Percentiles rank a stretch among this genome's conserved stretches.
Conservation (phyloP, 2,113 vertebrate genomes). For the Otis tarda region DNA sequence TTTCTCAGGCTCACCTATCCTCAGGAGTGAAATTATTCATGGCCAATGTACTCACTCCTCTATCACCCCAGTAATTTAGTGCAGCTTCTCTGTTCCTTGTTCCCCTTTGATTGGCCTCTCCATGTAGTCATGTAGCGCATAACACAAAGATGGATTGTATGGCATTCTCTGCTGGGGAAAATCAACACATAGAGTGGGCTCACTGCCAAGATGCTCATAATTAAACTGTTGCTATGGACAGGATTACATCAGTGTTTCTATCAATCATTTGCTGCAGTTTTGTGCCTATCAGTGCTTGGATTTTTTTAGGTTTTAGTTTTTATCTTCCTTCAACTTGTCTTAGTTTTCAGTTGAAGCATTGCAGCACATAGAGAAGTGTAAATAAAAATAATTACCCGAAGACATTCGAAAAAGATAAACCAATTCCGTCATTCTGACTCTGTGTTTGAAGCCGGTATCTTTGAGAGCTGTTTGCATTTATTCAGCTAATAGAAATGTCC, state of each 20-base stretch:
- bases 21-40: slow-evolving; percentile 64
- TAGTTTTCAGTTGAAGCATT: neutral
- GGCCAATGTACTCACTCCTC: slow-evolving; percentile 70
- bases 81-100: slow-evolving; percentile 49
- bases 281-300: neutral
- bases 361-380: neutral
- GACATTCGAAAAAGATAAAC: neutral
- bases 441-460: neutral
- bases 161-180: slow-evolving; percentile 81
- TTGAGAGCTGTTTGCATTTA: neutral
- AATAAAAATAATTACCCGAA: neutral
- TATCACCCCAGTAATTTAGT: slow-evolving; percentile 51
- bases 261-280: slow-evolving; percentile 27
- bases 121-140: slow-evolving; percentile 69
- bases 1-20: slow-evolving; percentile 37
- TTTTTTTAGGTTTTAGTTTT: neutral
- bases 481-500: neutral
- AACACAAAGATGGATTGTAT: slow-evolving; percentile 83
- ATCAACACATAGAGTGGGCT: slow-evolving; percentile 78
- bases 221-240: slow-evolving; percentile 77
- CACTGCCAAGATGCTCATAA: slow-evolving; percentile 76
- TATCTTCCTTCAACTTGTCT: neutral
- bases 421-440: neutral
- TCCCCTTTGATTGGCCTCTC: slow-evolving; percentile 79
- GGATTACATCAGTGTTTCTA: slow-evolving; percentile 52